Conservation (phyloP, 2,888 invertebrate genomes). For the Oligia strigilis region DNA sequence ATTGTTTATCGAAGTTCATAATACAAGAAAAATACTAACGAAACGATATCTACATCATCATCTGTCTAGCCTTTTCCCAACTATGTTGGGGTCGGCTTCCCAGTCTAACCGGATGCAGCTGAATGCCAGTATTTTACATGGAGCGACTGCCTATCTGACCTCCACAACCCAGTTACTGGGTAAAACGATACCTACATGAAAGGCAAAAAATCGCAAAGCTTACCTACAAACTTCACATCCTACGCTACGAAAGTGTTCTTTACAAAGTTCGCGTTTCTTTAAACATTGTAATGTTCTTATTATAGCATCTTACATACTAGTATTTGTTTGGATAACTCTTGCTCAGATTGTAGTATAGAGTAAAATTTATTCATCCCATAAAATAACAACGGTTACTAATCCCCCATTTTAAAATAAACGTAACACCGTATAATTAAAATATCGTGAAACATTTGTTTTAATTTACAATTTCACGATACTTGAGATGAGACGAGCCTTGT, state of each 20-base stretch:
- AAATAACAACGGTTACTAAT: slow-evolving; percentile 52
- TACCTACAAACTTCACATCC: slow-evolving; percentile 40
- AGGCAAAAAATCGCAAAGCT: slow-evolving; percentile 38
- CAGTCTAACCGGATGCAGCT: too few species aligned
- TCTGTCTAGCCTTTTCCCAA: too few species aligned
- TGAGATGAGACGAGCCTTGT: slow-evolving; percentile 26
- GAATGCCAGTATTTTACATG: too few species aligned
- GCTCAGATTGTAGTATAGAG: slow-evolving; percentile 54
- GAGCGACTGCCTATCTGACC: too few species aligned
- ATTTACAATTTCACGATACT: slow-evolving; percentile 53
- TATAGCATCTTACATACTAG: slow-evolving; percentile 63
- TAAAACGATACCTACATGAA: slow-evolving; percentile 29
- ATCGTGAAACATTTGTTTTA: slow-evolving; percentile 52
- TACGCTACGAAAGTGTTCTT: slow-evolving; percentile 41
- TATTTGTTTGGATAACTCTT: slow-evolving; percentile 67
- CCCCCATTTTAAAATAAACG: slow-evolving; percentile 46
- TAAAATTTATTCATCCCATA: slow-evolving; percentile 64
- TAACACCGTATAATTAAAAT: slow-evolving; percentile 57
- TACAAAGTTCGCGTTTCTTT: slow-evolving; percentile 52
- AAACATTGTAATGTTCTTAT: slow-evolving; percentile 63
- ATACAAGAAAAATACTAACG: slow-evolving; percentile 1
- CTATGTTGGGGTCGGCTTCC: too few species aligned
- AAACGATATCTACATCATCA: slow-evolving; percentile 5
- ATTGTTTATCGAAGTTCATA: neutral
- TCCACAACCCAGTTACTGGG: too few species aligned